phyloP scores from a whole-genome alignment of 2,113 vertebrate genomes.

The Gavialis gangeticus region DNA sequence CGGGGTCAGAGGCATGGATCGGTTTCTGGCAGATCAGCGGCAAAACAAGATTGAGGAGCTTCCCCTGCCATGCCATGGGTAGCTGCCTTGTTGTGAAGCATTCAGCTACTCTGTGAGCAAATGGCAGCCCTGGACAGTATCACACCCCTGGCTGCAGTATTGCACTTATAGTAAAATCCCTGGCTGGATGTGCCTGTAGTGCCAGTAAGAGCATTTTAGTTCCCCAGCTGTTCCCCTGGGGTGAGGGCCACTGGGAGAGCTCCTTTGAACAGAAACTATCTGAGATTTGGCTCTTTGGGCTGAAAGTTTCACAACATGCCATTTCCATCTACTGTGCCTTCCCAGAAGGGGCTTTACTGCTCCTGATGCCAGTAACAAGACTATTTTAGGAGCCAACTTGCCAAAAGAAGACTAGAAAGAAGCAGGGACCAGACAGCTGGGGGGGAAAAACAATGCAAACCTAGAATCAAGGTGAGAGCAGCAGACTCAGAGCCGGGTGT shows the following conservation, averaged over 20 bases:
- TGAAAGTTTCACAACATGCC: neutral
- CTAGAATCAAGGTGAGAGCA: neutral
- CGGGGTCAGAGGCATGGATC: no score
- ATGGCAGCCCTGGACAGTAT: no score
- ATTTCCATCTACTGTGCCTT: neutral
- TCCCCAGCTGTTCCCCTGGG: neutral
- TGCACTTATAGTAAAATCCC: neutral
- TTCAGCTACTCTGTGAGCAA: no score
- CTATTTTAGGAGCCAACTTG: neutral
- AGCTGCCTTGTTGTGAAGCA: no score
- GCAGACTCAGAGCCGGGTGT: no score
- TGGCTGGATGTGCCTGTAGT: neutral
- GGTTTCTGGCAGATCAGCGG: no score
- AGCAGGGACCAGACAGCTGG: neutral
- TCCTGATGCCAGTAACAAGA: neutral
- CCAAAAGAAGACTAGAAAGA: neutral
- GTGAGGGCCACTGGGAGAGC: neutral
- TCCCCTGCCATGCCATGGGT: no score
- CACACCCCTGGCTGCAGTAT: neutral
- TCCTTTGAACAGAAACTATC: neutral
- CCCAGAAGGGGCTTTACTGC: neutral
- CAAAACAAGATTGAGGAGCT: no score
- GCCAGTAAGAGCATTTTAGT: neutral
- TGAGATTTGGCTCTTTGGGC: neutral
- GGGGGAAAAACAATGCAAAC: neutral